Evolutionary conservation across 2,113 vertebrate species (phyloP).

Genomic region (Chionis minor): DNA sequence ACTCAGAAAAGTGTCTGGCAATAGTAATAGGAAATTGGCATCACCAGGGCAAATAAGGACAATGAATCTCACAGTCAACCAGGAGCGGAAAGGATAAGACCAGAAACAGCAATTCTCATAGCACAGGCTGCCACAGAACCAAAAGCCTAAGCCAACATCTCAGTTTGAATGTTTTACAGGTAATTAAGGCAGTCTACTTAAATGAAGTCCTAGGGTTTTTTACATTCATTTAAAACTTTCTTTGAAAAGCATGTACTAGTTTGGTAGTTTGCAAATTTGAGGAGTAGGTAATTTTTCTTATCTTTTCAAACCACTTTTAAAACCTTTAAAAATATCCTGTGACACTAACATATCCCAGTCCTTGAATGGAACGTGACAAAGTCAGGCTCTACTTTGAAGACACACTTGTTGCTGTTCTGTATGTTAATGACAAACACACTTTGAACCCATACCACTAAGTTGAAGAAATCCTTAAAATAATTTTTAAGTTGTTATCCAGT

Average conservation of each 20-base stretch:
- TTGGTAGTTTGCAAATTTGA: not conserved
- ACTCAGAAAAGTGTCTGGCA: not conserved
- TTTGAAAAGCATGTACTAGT: not conserved
- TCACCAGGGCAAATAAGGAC: not conserved
- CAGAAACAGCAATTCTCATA: not conserved
- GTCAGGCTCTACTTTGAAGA: not conserved
- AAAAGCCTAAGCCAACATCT: not conserved
- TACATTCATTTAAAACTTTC: not conserved
- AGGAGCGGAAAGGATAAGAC: not conserved
- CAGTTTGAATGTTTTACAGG: not conserved
- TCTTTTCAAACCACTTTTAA: not conserved
- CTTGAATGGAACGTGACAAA: not conserved
- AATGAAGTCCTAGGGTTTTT: not conserved
- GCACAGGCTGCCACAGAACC: not conserved
- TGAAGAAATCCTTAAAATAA: not conserved
- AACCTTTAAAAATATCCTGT: not conserved
- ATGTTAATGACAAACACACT: not conserved
- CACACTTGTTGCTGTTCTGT: not conserved
- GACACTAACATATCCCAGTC: not conserved
- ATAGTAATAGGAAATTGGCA: not conserved
- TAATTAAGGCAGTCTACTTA: not conserved
- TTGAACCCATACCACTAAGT: not conserved
- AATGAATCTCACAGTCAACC: not conserved
- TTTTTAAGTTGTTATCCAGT: not conserved
- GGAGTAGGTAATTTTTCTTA: not conserved